Percentiles rank a stretch among this genome's conserved stretches.
Conservation (phyloP, 2,113 vertebrate genomes). For the Alectura lathami region DNA sequence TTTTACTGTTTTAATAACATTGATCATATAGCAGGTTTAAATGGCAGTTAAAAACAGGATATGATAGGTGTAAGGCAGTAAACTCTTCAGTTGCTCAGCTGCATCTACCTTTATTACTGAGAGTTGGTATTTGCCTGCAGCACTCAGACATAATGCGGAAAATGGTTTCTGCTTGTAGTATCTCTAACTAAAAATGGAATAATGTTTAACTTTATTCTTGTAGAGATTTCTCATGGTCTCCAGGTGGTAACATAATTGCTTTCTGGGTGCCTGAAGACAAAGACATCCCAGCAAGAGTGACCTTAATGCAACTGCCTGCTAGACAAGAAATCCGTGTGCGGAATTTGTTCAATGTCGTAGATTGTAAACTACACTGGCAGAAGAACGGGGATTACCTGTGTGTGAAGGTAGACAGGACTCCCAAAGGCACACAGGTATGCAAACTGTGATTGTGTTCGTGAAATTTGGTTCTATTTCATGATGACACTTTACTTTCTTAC, state of each 20-base stretch:
- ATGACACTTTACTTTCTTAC: neutral
- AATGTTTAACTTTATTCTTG: neutral
- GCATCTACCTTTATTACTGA: neutral
- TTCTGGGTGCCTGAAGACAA: conserved; percentile 99
- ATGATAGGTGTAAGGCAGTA: neutral
- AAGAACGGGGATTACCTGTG: conserved; percentile 97
- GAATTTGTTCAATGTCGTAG: conserved; percentile 96
- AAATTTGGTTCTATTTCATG: neutral
- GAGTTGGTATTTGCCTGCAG: neutral
- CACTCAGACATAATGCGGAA: neutral
- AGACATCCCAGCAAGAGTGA: conserved; percentile 96
- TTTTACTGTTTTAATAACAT: neutral
- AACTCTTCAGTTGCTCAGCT: neutral
- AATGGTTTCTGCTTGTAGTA: neutral
- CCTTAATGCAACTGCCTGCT: conserved; percentile 95
- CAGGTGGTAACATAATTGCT: conserved; percentile 96
- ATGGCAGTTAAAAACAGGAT: neutral
- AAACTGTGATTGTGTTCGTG: neutral
- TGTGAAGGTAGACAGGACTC: conserved; percentile 96
- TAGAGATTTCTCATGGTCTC: conserved; percentile 99
- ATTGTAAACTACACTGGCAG: conserved; percentile 98
- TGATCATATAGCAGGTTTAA: neutral
- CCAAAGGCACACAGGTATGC: conserved; percentile 92
- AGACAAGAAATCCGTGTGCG: conserved; percentile 95
- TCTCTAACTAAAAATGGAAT: neutral